phyloP scores from a whole-genome alignment of 2,113 vertebrate genomes.

The Clarias macrocephalus region DNA sequence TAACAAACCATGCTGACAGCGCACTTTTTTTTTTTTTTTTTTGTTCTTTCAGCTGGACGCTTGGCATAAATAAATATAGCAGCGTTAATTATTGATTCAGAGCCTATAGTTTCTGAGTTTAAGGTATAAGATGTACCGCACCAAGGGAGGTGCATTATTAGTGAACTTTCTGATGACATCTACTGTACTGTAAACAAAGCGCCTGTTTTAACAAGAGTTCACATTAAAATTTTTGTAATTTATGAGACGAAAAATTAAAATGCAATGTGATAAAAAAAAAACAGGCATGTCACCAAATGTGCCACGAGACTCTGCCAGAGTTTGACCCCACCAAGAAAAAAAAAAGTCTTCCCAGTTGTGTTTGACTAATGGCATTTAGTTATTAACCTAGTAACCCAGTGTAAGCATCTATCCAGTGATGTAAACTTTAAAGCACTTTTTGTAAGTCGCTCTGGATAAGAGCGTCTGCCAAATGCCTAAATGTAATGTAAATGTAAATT shows the following conservation, averaged over 20 bases:
- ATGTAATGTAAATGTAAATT: too few species aligned
- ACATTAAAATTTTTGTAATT: not conserved
- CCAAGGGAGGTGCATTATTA: not conserved
- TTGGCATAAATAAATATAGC: conserved; percentile 70
- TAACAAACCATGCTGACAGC: conserved; percentile 76
- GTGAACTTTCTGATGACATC: not conserved
- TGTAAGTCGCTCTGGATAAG: too few species aligned
- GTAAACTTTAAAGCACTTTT: too few species aligned
- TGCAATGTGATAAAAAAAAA: not conserved
- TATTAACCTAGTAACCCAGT: too few species aligned
- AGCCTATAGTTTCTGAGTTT: conserved; percentile 38
- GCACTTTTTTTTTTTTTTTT: conserved; percentile 72
- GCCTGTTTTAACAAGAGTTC: not conserved
- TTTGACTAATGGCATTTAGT: too few species aligned
- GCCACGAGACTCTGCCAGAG: not conserved
- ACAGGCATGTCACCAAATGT: not conserved
- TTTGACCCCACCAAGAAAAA: too few species aligned
- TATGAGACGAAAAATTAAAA: too few species aligned
- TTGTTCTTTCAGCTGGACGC: conserved; percentile 68
- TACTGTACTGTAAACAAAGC: not conserved
- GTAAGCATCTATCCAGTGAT: too few species aligned
- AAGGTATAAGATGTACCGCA: not conserved
- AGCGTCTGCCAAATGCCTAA: too few species aligned
- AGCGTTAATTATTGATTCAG: conserved; percentile 73
- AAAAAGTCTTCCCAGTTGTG: too few species aligned